Percentiles rank a stretch among this genome's conserved stretches.
phyloP scores from a whole-genome alignment of 2,797 vertebrate species.

The Merluccius polli region DNA sequence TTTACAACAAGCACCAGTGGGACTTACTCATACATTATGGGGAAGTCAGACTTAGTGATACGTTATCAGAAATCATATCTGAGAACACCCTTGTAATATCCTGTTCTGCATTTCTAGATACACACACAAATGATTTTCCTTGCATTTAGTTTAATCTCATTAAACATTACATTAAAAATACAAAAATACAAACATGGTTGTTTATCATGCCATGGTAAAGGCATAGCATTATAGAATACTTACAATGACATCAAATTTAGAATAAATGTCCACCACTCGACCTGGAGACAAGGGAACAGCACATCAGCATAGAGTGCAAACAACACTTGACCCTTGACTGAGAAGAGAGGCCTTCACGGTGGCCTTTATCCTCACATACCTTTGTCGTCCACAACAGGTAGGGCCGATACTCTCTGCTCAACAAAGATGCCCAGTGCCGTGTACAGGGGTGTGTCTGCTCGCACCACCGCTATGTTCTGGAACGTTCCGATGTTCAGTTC shows the following conservation, averaged over 20 bases:
- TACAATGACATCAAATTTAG: slow-evolving; percentile 98
- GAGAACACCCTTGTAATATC: background rate
- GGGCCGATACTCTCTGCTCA: slow-evolving; percentile 90
- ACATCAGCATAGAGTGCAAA: slow-evolving; percentile 13
- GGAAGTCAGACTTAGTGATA: background rate
- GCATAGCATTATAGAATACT: slow-evolving; percentile 65
- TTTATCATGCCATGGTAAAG: background rate
- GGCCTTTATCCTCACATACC: slow-evolving; percentile 64
- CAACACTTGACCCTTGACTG: background rate
- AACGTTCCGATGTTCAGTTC: slow-evolving; percentile 92
- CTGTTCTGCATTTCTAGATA: background rate
- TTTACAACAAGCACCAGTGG: background rate
- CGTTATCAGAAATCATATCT: background rate
- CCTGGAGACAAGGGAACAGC: slow-evolving; percentile 63
- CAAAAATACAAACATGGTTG: too few relatives aligned
- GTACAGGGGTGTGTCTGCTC: slow-evolving; percentile 87
- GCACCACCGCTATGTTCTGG: slow-evolving; percentile 89
- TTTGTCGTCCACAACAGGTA: slow-evolving; percentile 92
- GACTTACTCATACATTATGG: background rate
- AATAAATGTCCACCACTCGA: slow-evolving; percentile 96
- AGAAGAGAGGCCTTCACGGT: background rate
- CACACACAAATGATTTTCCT: too few relatives aligned
- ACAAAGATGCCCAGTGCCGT: slow-evolving; percentile 96
- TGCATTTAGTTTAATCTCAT: background rate
- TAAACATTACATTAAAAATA: too few relatives aligned